Base-by-base conservation (phyloP, 1,140 invertebrate species). In the Dreissena rostriformis region DNA sequence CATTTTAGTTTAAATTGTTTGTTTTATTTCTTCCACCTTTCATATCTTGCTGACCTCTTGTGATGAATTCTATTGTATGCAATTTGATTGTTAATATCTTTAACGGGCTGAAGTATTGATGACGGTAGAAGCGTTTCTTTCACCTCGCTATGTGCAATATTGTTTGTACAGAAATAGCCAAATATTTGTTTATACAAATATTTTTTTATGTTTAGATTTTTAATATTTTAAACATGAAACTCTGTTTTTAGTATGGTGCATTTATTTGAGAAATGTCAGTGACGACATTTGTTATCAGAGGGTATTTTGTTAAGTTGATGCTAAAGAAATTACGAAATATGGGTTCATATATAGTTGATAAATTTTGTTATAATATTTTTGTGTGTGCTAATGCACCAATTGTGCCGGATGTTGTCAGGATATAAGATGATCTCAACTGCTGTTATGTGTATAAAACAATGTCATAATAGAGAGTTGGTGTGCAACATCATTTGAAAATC, bases 111-210 rank as follows among this genome's bases (percentile, higher is more conserved):
- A 52, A 17, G 10, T n/a, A 51, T 57, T 17, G 22, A 22, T 22
- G 17, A 28, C 55, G 57, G 17, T 66, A 57, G 26, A 74, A 51
- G 15, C 68, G 80, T 26, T 26, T 51, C 75, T 39, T 74, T 74
- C 29, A 75, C 51, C 28, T n/a, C 71, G 67, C 66, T 51, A 68
- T 73, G 80, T 82, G 80, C 80, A 82, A 82, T 82, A 82, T 39
- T 82, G 80, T 82, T 82, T 82, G 80, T 82, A 82, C 80, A 75
- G 72, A 73, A 67, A 75, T 72, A 65, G 80, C 63, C 80, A 82
- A 75, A 82, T 82, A 82, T 82, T 82, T 82, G 80, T 82, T 75
- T 82, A 82, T 82, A 74, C 80, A 73, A 75, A 82, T 82, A 82
- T 82, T 82, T 82, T 82, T 82, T 39, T 39, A 82, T 75, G 80